These are phyloP conservation scores for Hylaeus anthracinus DNA, from an alignment of 1,140 invertebrate species.

Conservation along the genomic window DNA sequence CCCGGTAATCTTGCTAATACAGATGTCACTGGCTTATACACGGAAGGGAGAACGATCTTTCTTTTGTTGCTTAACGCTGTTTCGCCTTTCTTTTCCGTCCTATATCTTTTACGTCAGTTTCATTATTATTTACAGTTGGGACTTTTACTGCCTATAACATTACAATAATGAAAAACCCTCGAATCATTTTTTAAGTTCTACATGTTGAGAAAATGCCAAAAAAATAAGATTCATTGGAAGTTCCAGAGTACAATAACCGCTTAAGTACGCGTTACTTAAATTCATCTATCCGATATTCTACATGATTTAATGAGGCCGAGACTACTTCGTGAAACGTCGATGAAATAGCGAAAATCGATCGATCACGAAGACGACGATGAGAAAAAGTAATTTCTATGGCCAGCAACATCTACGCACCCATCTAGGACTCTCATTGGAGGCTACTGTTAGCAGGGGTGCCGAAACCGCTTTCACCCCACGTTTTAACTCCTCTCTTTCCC, in stretches of 20 bases:
- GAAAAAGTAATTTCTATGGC: background rate
- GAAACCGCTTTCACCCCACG: constrained; percentile 54
- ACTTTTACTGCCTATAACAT: no score
- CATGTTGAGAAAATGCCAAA: no score
- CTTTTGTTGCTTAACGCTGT: constrained; percentile 40
- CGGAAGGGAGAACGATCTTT: constrained; percentile 14
- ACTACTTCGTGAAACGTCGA: no score
- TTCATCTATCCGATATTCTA: no score
- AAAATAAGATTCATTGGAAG: no score
- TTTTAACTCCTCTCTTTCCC: constrained; percentile 52
- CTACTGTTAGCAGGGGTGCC: constrained; percentile 20
- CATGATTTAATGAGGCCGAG: no score
- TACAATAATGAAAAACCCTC: no score
- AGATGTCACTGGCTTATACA: constrained; percentile 66
- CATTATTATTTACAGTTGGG: background rate
- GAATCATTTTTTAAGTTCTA: no score
- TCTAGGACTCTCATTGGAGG: constrained; percentile 41
- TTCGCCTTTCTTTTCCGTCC: constrained; percentile 19
- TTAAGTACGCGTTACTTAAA: no score
- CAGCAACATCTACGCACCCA: constrained; percentile 9
- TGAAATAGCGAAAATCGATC: background rate
- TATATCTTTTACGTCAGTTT: background rate
- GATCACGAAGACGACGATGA: background rate
- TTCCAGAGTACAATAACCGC: no score
- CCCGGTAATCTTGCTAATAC: constrained; percentile 71